phyloP scores from a whole-genome alignment of 1,140 invertebrate genomes.

The Cotesia typhae region DNA sequence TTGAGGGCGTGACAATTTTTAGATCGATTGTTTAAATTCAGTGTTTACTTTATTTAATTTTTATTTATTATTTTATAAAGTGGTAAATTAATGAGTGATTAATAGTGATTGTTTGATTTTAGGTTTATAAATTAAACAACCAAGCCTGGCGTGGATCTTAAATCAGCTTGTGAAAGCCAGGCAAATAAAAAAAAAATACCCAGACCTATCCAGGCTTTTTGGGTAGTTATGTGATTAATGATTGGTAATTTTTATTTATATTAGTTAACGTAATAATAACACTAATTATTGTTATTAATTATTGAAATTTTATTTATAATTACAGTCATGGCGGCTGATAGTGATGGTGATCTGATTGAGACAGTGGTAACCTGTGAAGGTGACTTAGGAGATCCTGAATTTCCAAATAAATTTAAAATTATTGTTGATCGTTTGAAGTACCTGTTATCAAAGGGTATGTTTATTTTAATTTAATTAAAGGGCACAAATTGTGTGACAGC shows the following conservation, averaged over 20 bases:
- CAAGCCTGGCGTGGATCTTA: constrained; percentile 57
- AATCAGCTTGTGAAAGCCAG: constrained; percentile 51
- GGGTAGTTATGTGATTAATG: constrained; percentile 67
- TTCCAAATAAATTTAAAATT: constrained; percentile 73
- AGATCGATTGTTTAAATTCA: too few relatives aligned
- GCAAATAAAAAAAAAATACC: constrained; percentile 52
- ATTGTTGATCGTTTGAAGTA: constrained; percentile 75
- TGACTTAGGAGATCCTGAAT: constrained; percentile 79
- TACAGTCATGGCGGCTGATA: constrained; percentile 78
- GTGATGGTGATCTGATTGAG: constrained; percentile 76
- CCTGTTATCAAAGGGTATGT: constrained; percentile 74
- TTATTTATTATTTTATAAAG: constrained; percentile 24
- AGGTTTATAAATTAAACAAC: constrained; percentile 52
- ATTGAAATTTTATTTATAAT: constrained; percentile 37
- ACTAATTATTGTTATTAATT: not conserved
- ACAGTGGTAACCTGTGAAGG: constrained; percentile 84
- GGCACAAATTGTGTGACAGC: too few relatives aligned
- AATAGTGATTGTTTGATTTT: constrained; percentile 40
- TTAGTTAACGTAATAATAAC: too few relatives aligned
- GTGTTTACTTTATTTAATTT: not conserved
- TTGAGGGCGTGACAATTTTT: too few relatives aligned
- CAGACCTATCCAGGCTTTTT: constrained; percentile 60
- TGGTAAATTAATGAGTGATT: constrained; percentile 9
- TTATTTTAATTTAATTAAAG: not conserved
- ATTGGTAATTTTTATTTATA: constrained; percentile 52